These are phyloP conservation scores for Norana najaformis DNA, from an alignment of 2,888 invertebrate genomes.

Conservation along the genomic window DNA sequence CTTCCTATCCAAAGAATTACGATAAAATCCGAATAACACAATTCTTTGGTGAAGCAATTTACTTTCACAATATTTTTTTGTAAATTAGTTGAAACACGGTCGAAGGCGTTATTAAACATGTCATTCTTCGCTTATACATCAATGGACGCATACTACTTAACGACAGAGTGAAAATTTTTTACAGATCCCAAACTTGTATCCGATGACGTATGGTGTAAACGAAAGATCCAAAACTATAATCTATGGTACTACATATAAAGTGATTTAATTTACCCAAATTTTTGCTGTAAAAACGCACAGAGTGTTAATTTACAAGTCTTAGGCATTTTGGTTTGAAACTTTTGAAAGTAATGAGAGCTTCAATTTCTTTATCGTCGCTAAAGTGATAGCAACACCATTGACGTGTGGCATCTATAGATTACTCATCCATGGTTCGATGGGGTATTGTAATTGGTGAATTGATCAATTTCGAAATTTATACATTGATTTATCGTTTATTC, in stretches of 20 bases:
- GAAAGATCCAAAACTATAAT: not conserved
- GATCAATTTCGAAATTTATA: not conserved
- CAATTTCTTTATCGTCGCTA: not conserved
- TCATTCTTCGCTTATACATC: not conserved
- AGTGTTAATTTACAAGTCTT: not conserved
- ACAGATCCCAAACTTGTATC: not conserved
- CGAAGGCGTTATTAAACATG: not conserved
- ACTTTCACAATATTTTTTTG: too few species aligned
- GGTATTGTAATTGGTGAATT: not conserved
- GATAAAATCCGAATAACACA: too few species aligned
- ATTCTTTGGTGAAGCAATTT: too few species aligned
- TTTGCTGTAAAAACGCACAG: not conserved
- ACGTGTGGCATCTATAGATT: not conserved
- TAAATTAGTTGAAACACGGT: too few species aligned
- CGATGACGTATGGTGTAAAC: not conserved
- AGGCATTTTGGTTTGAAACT: not conserved
- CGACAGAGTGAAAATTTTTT: not conserved
- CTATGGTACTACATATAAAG: not conserved
- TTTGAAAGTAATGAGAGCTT: not conserved
- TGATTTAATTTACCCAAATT: not conserved
- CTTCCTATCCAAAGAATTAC: too few species aligned
- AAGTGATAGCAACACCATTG: not conserved
- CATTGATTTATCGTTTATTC: not conserved
- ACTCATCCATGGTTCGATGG: not conserved
- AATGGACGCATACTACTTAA: not conserved